Percentiles rank a stretch among this genome's conserved stretches.
Conservation (phyloP, 2,113 vertebrate species). For the Sinocyclocheilus anophthalmus region DNA sequence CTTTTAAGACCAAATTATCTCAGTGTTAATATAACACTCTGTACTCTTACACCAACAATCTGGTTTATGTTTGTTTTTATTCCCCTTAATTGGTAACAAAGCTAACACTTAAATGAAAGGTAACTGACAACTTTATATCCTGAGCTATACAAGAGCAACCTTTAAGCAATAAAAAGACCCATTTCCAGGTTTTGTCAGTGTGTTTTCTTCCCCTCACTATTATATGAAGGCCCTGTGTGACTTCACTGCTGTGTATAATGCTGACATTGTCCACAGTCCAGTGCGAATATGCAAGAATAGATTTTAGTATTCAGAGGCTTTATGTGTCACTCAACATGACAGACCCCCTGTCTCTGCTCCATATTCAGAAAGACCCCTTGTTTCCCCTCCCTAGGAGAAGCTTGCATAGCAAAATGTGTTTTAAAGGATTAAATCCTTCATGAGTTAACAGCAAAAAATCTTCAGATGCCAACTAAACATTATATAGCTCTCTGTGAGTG, state of each 20-base stretch:
- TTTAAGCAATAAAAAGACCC: too few relatives aligned
- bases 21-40: not conserved
- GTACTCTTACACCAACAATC: not conserved
- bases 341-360: slow-evolving; percentile 70
- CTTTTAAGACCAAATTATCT: not conserved
- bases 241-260: slow-evolving; percentile 73
- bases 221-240: slow-evolving; percentile 53
- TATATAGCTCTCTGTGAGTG: not conserved
- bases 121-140: too few relatives aligned
- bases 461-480: too few relatives aligned
- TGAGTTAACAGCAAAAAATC: not conserved
- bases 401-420: slow-evolving; percentile 42
- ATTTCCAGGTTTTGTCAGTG: not conserved
- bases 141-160: too few relatives aligned
- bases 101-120: too few relatives aligned
- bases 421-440: not conserved
- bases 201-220: not conserved
- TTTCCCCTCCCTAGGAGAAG: slow-evolving; percentile 60
- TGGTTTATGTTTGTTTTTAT: too few relatives aligned
- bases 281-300: slow-evolving; percentile 76
- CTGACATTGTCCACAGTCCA: slow-evolving; percentile 77
- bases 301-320: slow-evolving; percentile 78
- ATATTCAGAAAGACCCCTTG: slow-evolving; percentile 74
- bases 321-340: slow-evolving; percentile 80
- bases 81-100: too few relatives aligned